phyloP scores from a whole-genome alignment of 2,797 vertebrate species.

The Acipenser ruthenus region DNA sequence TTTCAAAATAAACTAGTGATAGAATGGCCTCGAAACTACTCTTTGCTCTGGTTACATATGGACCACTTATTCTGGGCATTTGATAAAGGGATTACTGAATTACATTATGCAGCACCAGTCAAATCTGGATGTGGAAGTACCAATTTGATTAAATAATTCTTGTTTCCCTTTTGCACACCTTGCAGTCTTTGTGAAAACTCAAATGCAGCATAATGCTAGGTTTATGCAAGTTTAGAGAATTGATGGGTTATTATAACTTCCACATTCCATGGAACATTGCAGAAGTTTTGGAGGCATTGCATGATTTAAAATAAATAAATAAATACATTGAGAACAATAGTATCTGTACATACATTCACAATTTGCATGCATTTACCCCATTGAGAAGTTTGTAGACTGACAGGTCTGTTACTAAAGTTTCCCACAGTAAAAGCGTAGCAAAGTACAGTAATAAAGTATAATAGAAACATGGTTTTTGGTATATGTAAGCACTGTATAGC shows the following conservation, averaged over 20 bases:
- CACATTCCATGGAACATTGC: too few relatives aligned
- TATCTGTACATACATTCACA: too few relatives aligned
- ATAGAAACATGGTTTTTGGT: too few relatives aligned
- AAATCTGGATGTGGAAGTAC: constrained; percentile 61
- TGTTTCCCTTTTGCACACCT: constrained; percentile 62
- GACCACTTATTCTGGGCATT: constrained; percentile 55
- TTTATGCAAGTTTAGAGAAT: constrained; percentile 38
- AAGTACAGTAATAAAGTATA: too few relatives aligned
- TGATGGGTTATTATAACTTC: not conserved
- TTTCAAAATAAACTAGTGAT: constrained; percentile 59
- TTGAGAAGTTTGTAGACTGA: too few relatives aligned
- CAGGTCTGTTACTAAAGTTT: too few relatives aligned
- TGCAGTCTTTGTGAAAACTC: constrained; percentile 57
- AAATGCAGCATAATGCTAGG: constrained; percentile 68
- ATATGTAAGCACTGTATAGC: too few relatives aligned
- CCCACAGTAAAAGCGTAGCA: too few relatives aligned
- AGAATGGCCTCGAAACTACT: constrained; percentile 64
- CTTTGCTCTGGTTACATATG: constrained; percentile 52
- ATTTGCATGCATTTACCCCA: too few relatives aligned
- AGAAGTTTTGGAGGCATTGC: too few relatives aligned
- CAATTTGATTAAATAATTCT: constrained; percentile 67
- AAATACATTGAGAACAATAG: too few relatives aligned
- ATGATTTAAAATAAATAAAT: too few relatives aligned
- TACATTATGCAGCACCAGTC: constrained; percentile 54
- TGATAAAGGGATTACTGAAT: constrained; percentile 70